Base-by-base conservation (phyloP, 2,797 vertebrate genomes). In the Melanotaenia pygmaea region DNA sequence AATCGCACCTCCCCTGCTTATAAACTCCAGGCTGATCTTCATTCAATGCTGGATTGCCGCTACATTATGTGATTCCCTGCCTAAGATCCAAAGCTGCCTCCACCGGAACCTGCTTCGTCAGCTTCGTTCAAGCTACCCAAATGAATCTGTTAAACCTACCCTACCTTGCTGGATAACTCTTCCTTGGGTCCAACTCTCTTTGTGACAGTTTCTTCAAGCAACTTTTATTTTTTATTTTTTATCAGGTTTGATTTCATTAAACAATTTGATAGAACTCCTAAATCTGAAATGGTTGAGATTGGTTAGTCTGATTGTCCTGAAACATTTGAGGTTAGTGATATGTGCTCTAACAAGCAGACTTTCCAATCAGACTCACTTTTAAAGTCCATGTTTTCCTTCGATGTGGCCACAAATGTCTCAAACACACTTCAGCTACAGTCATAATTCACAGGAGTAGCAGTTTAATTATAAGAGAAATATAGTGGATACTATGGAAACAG, bases 341-440 rank as follows among this genome's bases (percentile, higher is more conserved):
- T 66, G 77, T 77, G 37, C 71, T 71, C 69, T 83, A 85, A 83
- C 73, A 79, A 82, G 74, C 70, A 80, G 80, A 91, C 81, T 90
- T 92, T 90, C 88, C 88, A 78, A 90, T 82, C 72, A 70, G 77
- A 62, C 67, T 73, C 64, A 60, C 65, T 82, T 82, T 76, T 80
- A 81, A 56, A 73, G 56, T 82, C 75, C 59, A 66, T 26, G 65
- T 87, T 91, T 92, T 90, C 79, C 86, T 65, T 70, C 64, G 6
- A 13, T 50, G 78, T 40, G 59, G 79, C 80, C 83, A 84, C 77
- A 88, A 80, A 86, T 85, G 74, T 72, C 69, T 84, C 18, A 53
- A 74, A 77, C 74, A 85, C 71, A 79, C 82, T 80, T 83, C 70
- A 73, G 71, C 83, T 69, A 68, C 38, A 72, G 80, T 73, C 72